Percentiles rank a stretch among this genome's conserved stretches.
Evolutionary conservation across 2,113 vertebrate genomes (phyloP).

Genomic region (Coracopsis vasa): DNA sequence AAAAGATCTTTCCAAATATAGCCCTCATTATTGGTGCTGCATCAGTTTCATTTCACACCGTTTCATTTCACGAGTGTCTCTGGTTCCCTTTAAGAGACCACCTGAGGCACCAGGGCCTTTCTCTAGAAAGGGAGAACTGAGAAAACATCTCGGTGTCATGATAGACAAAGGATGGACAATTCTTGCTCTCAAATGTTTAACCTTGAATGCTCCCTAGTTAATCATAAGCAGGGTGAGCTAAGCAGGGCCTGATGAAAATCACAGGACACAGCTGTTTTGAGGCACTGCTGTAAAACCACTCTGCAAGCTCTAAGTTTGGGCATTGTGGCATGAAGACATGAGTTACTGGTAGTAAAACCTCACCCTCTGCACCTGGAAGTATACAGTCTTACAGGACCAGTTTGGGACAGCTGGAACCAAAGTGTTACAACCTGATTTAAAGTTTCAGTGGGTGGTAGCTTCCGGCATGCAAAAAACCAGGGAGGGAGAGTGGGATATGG

Average conservation of each 20-base stretch:
- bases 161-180: not conserved
- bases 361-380: not conserved
- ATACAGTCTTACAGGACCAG: not conserved
- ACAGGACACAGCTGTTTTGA: not conserved
- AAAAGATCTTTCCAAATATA: conserved; percentile 41
- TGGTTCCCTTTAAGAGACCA: not conserved
- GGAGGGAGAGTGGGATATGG: not conserved
- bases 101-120: not conserved
- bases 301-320: not conserved
- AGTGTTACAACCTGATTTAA: not conserved
- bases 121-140: not conserved
- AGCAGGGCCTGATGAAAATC: not conserved
- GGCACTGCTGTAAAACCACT: not conserved
- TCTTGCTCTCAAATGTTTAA: not conserved
- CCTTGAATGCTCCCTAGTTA: not conserved
- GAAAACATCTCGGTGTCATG: not conserved
- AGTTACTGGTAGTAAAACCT: not conserved
- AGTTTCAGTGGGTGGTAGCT: not conserved
- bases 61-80: not conserved
- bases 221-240: not conserved
- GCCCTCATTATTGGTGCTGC: conserved; percentile 8
- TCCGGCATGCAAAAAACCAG: not conserved
- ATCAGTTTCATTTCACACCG: conserved; percentile 31
- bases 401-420: not conserved
- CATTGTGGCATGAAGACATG: not conserved